Percentiles rank a stretch among this genome's conserved stretches.
phyloP scores from a whole-genome alignment of 23 tunicate species.

The Diplosoma virens region DNA sequence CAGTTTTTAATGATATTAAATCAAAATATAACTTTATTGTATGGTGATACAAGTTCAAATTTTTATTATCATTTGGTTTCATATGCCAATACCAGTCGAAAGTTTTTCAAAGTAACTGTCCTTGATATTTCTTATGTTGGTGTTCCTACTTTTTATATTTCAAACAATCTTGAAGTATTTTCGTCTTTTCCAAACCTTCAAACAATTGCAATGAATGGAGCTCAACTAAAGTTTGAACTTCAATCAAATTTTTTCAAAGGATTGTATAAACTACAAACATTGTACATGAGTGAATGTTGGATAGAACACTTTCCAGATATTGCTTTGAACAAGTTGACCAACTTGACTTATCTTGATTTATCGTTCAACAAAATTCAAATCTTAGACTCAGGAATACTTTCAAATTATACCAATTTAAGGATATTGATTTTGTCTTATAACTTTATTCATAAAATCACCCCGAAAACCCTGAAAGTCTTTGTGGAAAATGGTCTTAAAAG shows the following conservation, averaged over 20 bases:
- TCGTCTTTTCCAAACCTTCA: neutral
- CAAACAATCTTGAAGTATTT: neutral
- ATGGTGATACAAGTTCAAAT: neutral
- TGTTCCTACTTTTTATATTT: neutral
- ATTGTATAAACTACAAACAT: neutral
- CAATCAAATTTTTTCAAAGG: slow-evolving; percentile 24
- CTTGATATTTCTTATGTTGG: slow-evolving; percentile 11
- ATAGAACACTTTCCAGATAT: slow-evolving; percentile 9
- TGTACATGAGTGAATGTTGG: neutral
- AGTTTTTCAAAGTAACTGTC: neutral
- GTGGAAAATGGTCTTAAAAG: neutral
- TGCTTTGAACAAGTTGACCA: neutral
- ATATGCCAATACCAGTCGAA: neutral
- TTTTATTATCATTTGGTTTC: neutral
- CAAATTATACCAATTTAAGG: neutral
- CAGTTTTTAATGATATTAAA: neutral
- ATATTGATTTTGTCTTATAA: slow-evolving; percentile 13
- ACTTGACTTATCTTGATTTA: neutral
- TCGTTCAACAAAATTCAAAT: slow-evolving; percentile 16
- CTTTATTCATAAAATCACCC: neutral
- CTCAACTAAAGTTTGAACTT: neutral
- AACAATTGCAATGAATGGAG: neutral
- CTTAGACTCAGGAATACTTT: neutral
- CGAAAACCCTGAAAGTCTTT: neutral
- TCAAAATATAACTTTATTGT: neutral